A percentile compares a stretch with the other conserved stretches of the same genome.
Conservation (phyloP, 1,140 invertebrate species). For the Pentalonia nigronervosa region DNA sequence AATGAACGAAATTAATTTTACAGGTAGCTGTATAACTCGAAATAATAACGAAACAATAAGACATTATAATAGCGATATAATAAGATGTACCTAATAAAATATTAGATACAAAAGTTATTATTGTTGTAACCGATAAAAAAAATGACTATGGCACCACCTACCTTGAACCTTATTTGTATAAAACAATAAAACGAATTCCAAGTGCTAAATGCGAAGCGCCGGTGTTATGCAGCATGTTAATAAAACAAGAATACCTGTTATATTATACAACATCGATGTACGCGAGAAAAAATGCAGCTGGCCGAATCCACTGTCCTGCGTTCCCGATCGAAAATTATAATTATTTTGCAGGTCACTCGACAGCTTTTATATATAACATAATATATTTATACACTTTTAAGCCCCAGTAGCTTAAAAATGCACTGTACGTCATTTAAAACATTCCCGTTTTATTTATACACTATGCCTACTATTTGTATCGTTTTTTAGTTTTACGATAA, state of each 20-base stretch:
- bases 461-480: neutral
- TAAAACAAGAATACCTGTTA: neutral
- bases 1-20: neutral
- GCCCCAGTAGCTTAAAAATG: neutral
- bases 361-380: neutral
- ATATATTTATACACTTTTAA: neutral
- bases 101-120: neutral
- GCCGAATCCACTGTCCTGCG: neutral
- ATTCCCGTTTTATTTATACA: neutral
- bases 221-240: neutral
- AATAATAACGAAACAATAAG: neutral
- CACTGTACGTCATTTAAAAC: neutral
- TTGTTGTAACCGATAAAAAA: neutral
- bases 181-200: neutral
- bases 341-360: neutral
- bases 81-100: too few relatives aligned
- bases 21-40: neutral
- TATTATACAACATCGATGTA: neutral
- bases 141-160: neutral
- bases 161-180: neutral
- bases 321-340: neutral
- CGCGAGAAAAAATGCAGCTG: constrained; percentile 1
- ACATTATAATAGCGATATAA: neutral
- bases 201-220: neutral
- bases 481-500: neutral